Percentiles rank a stretch among this genome's conserved stretches.
Evolutionary conservation across 2,113 vertebrate genomes (phyloP).

Genomic region (Myotis brandtii): DNA sequence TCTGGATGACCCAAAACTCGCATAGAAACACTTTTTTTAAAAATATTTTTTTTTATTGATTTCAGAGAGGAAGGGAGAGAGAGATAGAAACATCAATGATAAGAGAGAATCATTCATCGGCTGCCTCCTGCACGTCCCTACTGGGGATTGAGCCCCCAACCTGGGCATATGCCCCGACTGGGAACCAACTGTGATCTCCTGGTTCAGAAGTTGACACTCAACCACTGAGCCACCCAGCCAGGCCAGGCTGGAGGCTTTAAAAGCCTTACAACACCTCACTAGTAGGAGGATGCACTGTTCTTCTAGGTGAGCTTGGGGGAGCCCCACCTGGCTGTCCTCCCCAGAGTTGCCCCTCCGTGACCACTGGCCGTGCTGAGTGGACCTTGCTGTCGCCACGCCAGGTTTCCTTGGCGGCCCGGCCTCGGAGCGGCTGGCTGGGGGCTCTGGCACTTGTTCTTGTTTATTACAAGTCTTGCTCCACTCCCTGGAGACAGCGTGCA

Average conservation of each 20-base stretch:
- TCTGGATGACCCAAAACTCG: background rate
- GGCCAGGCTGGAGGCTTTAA: background rate
- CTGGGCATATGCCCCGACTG: no score
- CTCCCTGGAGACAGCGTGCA: constrained; percentile 70
- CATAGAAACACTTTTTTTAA: no score
- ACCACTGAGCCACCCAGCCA: no score
- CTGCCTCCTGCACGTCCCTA: no score
- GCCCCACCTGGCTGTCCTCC: background rate
- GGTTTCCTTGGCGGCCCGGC: constrained; percentile 54
- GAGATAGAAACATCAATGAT: no score
- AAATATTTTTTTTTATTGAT: no score
- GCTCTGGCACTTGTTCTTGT: constrained; percentile 69
- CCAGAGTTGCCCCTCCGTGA: background rate
- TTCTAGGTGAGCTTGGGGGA: background rate
- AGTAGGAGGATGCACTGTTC: background rate
- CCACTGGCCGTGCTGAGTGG: background rate
- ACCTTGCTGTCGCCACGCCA: background rate
- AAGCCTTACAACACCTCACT: background rate
- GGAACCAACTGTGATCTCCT: no score
- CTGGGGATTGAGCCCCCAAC: no score
- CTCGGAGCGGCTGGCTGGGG: background rate
- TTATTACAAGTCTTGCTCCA: constrained; percentile 70
- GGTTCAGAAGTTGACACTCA: no score
- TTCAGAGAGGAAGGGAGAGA: no score
- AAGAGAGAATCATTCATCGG: no score